Evolutionary conservation across 2,113 vertebrate genomes (phyloP).

Genomic region (Forbesichthys papilliferus): DNA sequence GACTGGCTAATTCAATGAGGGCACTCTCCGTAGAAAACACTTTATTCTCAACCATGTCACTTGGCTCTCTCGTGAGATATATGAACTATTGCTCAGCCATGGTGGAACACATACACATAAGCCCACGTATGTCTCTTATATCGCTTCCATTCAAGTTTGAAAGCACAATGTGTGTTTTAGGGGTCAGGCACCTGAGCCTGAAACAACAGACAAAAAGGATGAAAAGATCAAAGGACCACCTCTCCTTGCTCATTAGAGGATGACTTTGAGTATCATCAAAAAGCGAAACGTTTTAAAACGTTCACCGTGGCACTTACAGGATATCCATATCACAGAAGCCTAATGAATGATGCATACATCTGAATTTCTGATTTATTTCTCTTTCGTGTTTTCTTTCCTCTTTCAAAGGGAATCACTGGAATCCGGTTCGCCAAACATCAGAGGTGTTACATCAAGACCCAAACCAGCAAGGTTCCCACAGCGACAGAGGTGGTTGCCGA

Average conservation of each 20-base stretch:
- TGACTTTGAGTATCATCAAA: conserved; percentile 59
- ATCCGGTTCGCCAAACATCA: conserved; percentile 80
- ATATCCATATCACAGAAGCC: conserved; percentile 49
- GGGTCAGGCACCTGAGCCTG: conserved; percentile 37
- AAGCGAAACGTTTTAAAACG: conserved; percentile 50
- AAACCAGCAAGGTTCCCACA: conserved; percentile 71
- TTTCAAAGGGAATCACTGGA: conserved; percentile 79
- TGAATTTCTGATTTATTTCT: conserved; percentile 51
- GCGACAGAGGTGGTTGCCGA: conserved; percentile 59
- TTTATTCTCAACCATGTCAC: conserved; percentile 63
- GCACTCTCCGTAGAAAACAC: conserved; percentile 68
- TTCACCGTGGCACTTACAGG: conserved; percentile 28
- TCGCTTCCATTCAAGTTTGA: conserved; percentile 39
- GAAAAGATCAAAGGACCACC: conserved; percentile 27
- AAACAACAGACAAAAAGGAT: conserved; percentile 1
- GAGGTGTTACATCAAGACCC: conserved; percentile 80
- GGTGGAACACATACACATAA: conserved; percentile 16
- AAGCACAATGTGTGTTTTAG: conserved; percentile 23
- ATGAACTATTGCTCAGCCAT: conserved; percentile 44
- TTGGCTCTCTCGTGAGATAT: conserved; percentile 48
- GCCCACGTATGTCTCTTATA: not conserved
- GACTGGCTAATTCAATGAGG: conserved; percentile 71
- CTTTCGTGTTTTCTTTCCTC: conserved; percentile 41
- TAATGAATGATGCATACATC: conserved; percentile 65
- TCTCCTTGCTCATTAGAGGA: conserved; percentile 53